These are phyloP conservation scores for Pomacea canaliculata DNA, from an alignment of 2,888 invertebrate species.

Conservation along the genomic window DNA sequence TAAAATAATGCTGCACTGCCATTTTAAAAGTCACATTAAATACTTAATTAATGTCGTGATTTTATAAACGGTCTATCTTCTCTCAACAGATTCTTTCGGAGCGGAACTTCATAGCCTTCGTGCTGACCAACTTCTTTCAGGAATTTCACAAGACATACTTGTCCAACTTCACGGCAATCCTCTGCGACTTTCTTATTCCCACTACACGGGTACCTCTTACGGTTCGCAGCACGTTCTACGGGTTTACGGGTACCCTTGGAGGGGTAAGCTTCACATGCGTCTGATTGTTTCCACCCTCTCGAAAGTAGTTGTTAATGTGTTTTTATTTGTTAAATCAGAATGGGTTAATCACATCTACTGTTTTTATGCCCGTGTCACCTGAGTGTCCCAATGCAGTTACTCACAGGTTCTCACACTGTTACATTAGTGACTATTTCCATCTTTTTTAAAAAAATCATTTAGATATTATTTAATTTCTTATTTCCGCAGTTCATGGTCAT, in stretches of 20 bases:
- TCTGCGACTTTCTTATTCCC: conserved; percentile 57
- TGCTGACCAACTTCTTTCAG: conserved; percentile 60
- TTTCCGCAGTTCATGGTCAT: conserved; percentile 53
- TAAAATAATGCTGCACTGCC: no score
- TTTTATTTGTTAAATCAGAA: no score
- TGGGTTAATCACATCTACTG: no score
- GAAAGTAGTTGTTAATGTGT: no score
- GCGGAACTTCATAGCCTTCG: conserved; percentile 59
- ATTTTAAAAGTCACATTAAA: no score
- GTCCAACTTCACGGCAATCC: conserved; percentile 57
- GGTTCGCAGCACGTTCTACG: conserved; percentile 19
- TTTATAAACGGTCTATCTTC: not conserved
- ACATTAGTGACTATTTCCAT: no score
- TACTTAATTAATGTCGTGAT: no score
- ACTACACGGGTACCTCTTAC: conserved; percentile 8
- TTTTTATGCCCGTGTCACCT: no score
- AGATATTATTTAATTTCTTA: not conserved
- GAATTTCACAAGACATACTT: conserved; percentile 56
- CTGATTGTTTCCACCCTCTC: no score
- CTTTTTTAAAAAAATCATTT: no score
- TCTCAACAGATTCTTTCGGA: conserved; percentile 46
- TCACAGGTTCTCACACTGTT: no score
- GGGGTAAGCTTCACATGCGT: not conserved
- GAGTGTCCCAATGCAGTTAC: no score
- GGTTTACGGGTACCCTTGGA: conserved; percentile 17